Conservation (phyloP, 2,113 vertebrate genomes). For the Anarrhichthys ocellatus region DNA sequence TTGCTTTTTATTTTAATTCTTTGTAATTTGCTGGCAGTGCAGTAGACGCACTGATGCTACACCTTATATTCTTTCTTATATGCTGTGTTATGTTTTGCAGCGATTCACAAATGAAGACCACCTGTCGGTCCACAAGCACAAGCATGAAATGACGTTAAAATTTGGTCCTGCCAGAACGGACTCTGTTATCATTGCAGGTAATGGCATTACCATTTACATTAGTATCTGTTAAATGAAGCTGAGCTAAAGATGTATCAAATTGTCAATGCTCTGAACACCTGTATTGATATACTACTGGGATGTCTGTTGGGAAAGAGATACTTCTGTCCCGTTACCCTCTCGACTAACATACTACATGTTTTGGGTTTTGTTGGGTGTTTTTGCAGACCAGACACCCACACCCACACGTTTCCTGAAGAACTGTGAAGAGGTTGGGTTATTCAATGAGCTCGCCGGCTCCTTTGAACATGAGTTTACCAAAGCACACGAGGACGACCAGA, state of each 20-base stretch:
- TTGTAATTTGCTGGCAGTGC: not conserved
- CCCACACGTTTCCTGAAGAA: conserved; percentile 98
- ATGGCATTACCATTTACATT: not conserved
- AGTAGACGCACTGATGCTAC: not conserved
- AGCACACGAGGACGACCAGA: conserved; percentile 93
- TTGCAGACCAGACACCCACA: conserved; percentile 95
- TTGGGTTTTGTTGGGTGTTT: not conserved
- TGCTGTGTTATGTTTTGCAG: conserved; percentile 73
- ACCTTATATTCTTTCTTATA: not conserved
- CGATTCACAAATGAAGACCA: conserved; percentile 99
- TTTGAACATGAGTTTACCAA: conserved; percentile 98
- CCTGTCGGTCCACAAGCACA: conserved; percentile 98
- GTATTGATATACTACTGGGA: not conserved
- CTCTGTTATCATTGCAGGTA: conserved; percentile 98
- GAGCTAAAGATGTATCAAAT: not conserved
- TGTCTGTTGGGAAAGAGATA: not conserved
- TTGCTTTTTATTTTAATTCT: not conserved
- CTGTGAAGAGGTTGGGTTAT: conserved; percentile 97
- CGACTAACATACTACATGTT: conserved; percentile 6
- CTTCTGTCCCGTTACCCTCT: not conserved
- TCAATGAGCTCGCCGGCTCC: conserved; percentile 95
- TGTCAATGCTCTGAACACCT: not conserved
- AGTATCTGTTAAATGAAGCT: not conserved
- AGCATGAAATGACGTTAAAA: conserved; percentile 99
- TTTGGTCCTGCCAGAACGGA: conserved; percentile 97